Base-by-base conservation (phyloP, 2,888 invertebrate species). In the Cephus nigrinus region DNA sequence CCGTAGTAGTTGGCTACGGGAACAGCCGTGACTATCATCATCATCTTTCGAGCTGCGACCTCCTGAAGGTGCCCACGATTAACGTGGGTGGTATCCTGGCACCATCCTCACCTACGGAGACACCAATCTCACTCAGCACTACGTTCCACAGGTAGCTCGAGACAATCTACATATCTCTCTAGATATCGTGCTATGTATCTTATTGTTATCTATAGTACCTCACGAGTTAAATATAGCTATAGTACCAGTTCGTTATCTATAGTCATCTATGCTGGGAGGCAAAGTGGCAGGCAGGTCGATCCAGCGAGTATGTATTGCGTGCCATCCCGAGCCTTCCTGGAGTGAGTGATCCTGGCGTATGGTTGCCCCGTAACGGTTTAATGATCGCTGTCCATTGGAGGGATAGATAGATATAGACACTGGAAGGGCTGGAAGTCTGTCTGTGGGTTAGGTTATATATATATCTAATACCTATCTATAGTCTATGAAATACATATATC, bases 1-100 rank as follows among this genome's bases (percentile, higher is more conserved):
- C 3, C 81, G 84, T 40, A 76, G 74, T 15, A 73, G 77, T 36
- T 81, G 55, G 23, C 55, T 85, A 84, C 74, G 87, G 89, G 86
- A 85, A 84, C 80, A 89, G 87, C 72, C 89, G 88, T n/a, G 89
- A 89, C 78, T 89, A 90, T 77, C 87, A 88, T 32, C 89, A 90
- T 81, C 90, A 91, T 79, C 84, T 90, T 81, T 90, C 90, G 40
- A 87, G 89, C 35, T 89, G 88, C 82, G 91, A 91, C 82, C 86
- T 91, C 36, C 87, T 91, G 76, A 90, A 90, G 84, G 88, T 90
- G 73, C 90, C 91, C 69, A 78, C 86, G 55, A 55, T 55, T 23
- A 55, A 23, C 55, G 55, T 55, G 23, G 55, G 55, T 55, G 55
- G 55, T 55, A 55, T 55, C 55, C 23, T 55, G 55, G 55, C 55